A percentile compares a stretch with the other conserved stretches of the same genome.
phyloP scores from a whole-genome alignment of 1,140 invertebrate genomes.

The Aleiodes sp. region DNA sequence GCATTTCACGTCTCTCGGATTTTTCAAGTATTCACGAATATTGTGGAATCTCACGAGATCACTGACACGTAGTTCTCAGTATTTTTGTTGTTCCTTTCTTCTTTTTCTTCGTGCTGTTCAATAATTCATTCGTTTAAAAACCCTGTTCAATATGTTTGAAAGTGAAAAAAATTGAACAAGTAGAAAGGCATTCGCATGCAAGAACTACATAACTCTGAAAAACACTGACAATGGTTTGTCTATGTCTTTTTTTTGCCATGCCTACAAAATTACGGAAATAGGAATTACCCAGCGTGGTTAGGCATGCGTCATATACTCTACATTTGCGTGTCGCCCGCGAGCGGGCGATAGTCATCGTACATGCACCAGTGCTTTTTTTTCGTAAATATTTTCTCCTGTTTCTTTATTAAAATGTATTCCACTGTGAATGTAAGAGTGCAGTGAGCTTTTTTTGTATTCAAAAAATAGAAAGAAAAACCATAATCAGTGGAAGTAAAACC shows the following conservation, averaged over 20 bases:
- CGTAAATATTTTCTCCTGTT: not conserved
- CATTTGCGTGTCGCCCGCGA: conserved; percentile 10
- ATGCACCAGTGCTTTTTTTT: conserved; percentile 3
- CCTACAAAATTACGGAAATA: not conserved
- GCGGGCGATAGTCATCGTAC: not conserved
- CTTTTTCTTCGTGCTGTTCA: too few relatives aligned
- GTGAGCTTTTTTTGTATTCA: not conserved
- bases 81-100: too few relatives aligned
- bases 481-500: not conserved
- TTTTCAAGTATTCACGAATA: too few relatives aligned
- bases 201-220: not conserved
- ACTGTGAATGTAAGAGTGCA: conserved; percentile 19
- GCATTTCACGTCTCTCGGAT: too few relatives aligned
- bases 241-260: not conserved
- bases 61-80: too few relatives aligned
- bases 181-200: not conserved
- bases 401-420: not conserved
- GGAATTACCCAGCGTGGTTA: not conserved
- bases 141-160: too few relatives aligned
- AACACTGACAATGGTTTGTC: not conserved
- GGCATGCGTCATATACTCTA: conserved; percentile 23
- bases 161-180: not conserved
- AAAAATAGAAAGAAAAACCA: not conserved
- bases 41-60: too few relatives aligned
- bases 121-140: too few relatives aligned